Percentiles rank a stretch among this genome's conserved stretches.
These are phyloP conservation scores for Acleris cristana DNA, from an alignment of 2,888 invertebrate genomes.

Conservation along the genomic window DNA sequence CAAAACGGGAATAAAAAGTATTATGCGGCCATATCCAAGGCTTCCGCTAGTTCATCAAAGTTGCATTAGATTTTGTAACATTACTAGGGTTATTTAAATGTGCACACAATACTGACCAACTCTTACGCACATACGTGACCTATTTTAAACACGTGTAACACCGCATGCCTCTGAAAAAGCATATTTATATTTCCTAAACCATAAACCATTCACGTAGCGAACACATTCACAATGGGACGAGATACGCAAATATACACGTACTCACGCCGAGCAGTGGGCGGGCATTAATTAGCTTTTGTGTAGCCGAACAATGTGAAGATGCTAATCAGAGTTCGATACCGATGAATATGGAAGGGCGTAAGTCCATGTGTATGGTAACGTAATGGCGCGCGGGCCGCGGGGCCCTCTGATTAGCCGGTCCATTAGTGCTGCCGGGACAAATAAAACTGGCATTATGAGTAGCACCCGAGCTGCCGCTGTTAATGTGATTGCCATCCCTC, in stretches of 20 bases:
- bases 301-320: conserved; percentile 37
- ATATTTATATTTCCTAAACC: not conserved
- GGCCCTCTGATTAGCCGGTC: conserved; percentile 67
- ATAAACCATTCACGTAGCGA: not conserved
- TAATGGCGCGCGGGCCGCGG: conserved; percentile 41
- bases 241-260: conserved; percentile 1
- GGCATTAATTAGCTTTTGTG: conserved; percentile 15
- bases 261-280: conserved; percentile 2
- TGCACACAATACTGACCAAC: too few species aligned
- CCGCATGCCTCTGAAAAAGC: too few species aligned
- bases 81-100: too few species aligned
- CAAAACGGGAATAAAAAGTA: too few species aligned
- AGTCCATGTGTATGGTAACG: conserved; percentile 40
- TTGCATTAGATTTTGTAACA: too few species aligned
- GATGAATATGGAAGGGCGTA: conserved; percentile 52
- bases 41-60: too few species aligned
- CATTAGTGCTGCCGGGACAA: conserved; percentile 61
- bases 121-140: too few species aligned
- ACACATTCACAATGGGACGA: not conserved
- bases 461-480: conserved; percentile 49
- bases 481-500: conserved; percentile 50
- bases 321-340: conserved; percentile 54
- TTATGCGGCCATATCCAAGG: too few species aligned
- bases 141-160: too few species aligned
- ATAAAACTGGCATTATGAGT: conserved; percentile 66